Percentiles rank a stretch among this genome's conserved stretches.
These are phyloP conservation scores for Cybosia mesomella DNA, from an alignment of 2,888 invertebrate genomes.

Conservation along the genomic window DNA sequence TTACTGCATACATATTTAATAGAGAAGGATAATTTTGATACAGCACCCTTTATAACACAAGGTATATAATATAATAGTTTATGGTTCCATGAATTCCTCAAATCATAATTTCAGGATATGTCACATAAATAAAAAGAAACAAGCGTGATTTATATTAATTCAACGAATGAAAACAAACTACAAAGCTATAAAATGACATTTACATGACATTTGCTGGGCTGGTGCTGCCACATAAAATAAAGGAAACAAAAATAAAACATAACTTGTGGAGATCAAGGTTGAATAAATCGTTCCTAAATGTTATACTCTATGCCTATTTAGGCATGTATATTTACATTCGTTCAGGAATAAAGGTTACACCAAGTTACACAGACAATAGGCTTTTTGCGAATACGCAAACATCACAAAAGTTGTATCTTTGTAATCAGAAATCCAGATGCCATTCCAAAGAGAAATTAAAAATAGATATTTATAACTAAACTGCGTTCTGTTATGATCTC, in stretches of 20 bases:
- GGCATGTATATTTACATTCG: not conserved
- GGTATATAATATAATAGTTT: not conserved
- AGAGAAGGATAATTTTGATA: too few relatives aligned
- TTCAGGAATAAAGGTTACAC: not conserved
- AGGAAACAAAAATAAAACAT: not conserved
- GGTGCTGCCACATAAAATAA: conserved; percentile 10
- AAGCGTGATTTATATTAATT: conserved; percentile 14
- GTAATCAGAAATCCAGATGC: not conserved
- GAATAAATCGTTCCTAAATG: not conserved
- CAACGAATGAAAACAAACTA: conserved; percentile 9
- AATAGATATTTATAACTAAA: too few relatives aligned
- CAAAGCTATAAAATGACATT: conserved; percentile 7
- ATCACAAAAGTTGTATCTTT: not conserved
- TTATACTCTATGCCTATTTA: not conserved
- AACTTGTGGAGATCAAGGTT: conserved; percentile 1
- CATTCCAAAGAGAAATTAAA: too few relatives aligned
- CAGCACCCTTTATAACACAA: too few relatives aligned
- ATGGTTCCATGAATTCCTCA: not conserved
- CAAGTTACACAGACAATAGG: not conserved
- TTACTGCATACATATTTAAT: too few relatives aligned
- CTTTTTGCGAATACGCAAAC: not conserved
- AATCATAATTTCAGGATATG: not conserved
- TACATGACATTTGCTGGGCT: conserved; percentile 11
- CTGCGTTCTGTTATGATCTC: too few relatives aligned
- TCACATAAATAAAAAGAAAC: conserved; percentile 4